Conservation (phyloP, 2,113 vertebrate species). For the Tachysurus fulvidraco region DNA sequence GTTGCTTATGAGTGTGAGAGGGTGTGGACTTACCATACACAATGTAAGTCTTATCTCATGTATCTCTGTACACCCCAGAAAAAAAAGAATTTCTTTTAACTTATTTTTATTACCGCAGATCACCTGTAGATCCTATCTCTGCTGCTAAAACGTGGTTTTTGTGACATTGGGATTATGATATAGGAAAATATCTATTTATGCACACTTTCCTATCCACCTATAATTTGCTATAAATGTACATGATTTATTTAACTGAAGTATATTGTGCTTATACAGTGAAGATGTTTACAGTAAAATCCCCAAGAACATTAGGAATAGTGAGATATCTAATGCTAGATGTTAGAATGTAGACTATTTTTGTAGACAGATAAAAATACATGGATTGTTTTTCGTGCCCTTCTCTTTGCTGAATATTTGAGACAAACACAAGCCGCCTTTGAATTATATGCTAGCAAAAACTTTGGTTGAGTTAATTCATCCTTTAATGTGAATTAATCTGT, state of each 20-base stretch:
- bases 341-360: not conserved
- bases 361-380: not conserved
- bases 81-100: slow-evolving; percentile 1
- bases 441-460: not conserved
- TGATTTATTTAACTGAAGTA: not conserved
- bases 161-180: not conserved
- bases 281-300: not conserved
- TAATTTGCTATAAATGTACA: not conserved
- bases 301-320: not conserved
- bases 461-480: not conserved
- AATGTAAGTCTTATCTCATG: slow-evolving; percentile 30
- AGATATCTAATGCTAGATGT: not conserved
- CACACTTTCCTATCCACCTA: not conserved
- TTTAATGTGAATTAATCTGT: not conserved
- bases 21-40: slow-evolving; percentile 26
- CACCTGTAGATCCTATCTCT: not conserved
- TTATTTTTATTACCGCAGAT: not conserved
- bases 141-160: not conserved
- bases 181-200: not conserved
- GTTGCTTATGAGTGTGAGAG: slow-evolving; percentile 62
- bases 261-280: not conserved
- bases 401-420: not conserved
- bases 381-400: not conserved
- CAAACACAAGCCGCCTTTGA: not conserved
- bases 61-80: not conserved